Conservation (phyloP, 2,113 vertebrate genomes). For the Stomatorhinus ivindoensis region DNA sequence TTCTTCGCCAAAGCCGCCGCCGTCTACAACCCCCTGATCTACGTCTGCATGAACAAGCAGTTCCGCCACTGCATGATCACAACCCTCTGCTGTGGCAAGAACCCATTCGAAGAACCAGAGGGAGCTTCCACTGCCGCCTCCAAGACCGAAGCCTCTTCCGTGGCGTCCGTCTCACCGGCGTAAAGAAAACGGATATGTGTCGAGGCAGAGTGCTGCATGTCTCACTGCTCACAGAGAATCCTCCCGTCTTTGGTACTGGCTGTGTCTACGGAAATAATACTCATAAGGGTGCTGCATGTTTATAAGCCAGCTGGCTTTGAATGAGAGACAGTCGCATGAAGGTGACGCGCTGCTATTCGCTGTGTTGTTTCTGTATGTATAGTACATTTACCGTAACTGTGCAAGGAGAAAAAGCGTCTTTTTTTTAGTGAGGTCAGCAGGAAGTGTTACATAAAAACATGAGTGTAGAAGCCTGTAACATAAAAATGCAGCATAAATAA, state of each 20-base stretch:
- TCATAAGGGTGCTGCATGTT: neutral
- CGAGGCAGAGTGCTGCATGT: neutral
- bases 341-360: neutral
- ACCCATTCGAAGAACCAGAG: slow-evolving; percentile 80
- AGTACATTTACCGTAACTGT: slow-evolving; percentile 13
- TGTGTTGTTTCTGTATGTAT: slow-evolving; percentile 22
- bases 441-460: slow-evolving; percentile 3
- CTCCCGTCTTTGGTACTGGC: neutral
- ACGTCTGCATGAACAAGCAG: slow-evolving; percentile 96
- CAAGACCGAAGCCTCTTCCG: slow-evolving; percentile 88
- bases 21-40: slow-evolving; percentile 93
- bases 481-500: slow-evolving; percentile 21
- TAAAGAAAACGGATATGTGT: slow-evolving; percentile 37
- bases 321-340: neutral
- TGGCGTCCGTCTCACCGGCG: slow-evolving; percentile 70
- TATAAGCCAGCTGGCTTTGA: slow-evolving; percentile 12
- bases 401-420: slow-evolving; percentile 2
- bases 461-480: slow-evolving; percentile 25
- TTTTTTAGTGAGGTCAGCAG: neutral
- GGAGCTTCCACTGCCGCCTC: slow-evolving; percentile 68
- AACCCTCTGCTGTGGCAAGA: slow-evolving; percentile 93
- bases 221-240: neutral
- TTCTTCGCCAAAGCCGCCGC: slow-evolving; percentile 89
- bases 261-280: slow-evolving; percentile 10
- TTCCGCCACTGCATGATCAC: slow-evolving; percentile 98